Evolutionary conservation across 2,113 vertebrate species (phyloP), one percentile per base, ranked within the genome.

Genomic region (Phycodurus eques): DNA sequence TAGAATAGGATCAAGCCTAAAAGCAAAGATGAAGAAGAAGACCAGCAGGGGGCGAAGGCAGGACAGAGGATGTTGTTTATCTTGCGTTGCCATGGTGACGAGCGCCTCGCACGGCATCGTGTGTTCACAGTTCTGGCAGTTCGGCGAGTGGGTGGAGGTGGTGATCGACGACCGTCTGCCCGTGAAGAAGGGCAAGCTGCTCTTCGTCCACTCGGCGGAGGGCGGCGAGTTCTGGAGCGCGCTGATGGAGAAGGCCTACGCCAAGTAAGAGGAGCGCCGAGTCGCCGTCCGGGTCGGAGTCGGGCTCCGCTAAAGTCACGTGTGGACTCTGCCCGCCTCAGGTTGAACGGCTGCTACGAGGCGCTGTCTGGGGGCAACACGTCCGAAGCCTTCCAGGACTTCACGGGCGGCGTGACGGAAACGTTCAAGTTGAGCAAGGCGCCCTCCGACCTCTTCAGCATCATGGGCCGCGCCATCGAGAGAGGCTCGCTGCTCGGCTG

Each of bases 371-470:
- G 97, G 0, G 97, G 97, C 75, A 97, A 96, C 88, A 99, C 96
- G 0, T 97, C 94, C 0, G 96, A 98, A 81, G 97, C 96, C 4
- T 98, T 98, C 20, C 96, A 96, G 90, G 96, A 99, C 61, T 99
- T 99, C 85, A 98, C 97, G 0, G 97, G 97, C 0, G 96, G 97
- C 0, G 95, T 98, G 73, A 96, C 95, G 0, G 97, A 98, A 83
- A 95, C 94, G 94, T 98, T 91, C 0, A 95, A 98, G 46, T 92
- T 98, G 35, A 79, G 57, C 0, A 94, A 94, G 44, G 89, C 96
- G 0, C 96, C 96, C 0, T 54, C 81, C 0, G 95, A 97, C 77
- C 95, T 99, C 71, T 96, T 68, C 90, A 87, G 80, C 44, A 95
- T 99, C 92, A 95, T 98, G 70, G 53, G 86, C 8, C 92, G 97